Base-by-base conservation (phyloP, 1,140 invertebrate species). In the Bombyx mandarina region DNA sequence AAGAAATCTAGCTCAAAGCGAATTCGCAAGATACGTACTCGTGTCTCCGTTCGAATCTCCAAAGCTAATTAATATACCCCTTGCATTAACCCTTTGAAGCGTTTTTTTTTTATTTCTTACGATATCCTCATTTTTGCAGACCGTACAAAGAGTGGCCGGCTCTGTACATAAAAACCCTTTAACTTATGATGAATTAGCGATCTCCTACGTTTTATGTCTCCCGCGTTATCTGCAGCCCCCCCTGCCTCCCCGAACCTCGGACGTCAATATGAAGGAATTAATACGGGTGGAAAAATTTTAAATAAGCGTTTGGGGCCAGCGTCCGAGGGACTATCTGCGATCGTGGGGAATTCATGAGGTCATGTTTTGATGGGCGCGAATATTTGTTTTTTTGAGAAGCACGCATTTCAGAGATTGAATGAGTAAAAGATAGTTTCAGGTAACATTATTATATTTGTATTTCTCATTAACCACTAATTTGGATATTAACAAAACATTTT, bases 101-200 rank as follows among this genome's bases (percentile, higher is more conserved):
- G 62, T 68, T 77, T 79, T 80, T 76, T 76, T 72, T 67, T 49
- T 10, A 43, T 43, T 77, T 84, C 26, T 35, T 5, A 35, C 26
- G 26, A 35, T 35, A 35, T 35, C 26, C 26, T 35, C 26, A 35
- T 35, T 82, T 84, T 82, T 78, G 77, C 73, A 52, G 48, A 67
- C 69, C 62, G 73, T 79, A 82, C 80, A 82, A 79, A 82, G 73
- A 71, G 73, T 71, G 71, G 72, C 65, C 66, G 61, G 61, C 70
- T 61, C 60, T 67, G 72, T 76, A 85, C 78, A 79, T 87, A 87
- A 85, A 86, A 87, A 87, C 80, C 84, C 84, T 85, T 87, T 85
- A 87, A 87, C 84, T 87, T 87, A 87, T 87, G 84, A 85, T 87
- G 84, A 87, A 87, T 87, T 87, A 87, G 84, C 84, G 82, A 85